phyloP scores from a whole-genome alignment of 1,140 invertebrate species.

The Onthophagus taurus region DNA sequence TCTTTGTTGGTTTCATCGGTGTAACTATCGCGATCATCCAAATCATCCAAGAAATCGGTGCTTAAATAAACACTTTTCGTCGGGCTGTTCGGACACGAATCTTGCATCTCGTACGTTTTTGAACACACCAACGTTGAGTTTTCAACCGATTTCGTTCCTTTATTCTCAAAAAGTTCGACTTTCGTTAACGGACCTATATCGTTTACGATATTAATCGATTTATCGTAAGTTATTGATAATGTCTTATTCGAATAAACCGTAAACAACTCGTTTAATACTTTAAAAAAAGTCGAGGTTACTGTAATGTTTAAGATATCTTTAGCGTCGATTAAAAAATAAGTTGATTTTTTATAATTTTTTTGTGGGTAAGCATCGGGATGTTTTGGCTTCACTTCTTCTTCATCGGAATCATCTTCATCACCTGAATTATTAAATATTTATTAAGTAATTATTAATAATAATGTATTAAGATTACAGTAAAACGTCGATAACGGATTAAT shows the following conservation, averaged over 20 bases:
- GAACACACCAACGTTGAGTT: constrained; percentile 43
- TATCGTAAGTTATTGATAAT: constrained; percentile 30
- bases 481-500: too few relatives aligned
- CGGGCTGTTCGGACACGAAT: constrained; percentile 51
- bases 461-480: too few relatives aligned
- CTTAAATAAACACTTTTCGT: constrained; percentile 31
- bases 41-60: constrained; percentile 28
- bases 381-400: constrained; percentile 30
- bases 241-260: constrained; percentile 43
- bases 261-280: constrained; percentile 50
- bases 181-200: constrained; percentile 50
- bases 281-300: constrained; percentile 52
- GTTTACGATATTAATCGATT: constrained; percentile 41
- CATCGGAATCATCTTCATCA: constrained; percentile 43
- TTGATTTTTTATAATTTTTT: constrained; percentile 44
- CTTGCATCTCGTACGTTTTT: constrained; percentile 45
- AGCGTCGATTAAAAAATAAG: constrained; percentile 58
- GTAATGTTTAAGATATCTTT: constrained; percentile 60
- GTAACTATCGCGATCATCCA: constrained; percentile 38
- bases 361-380: constrained; percentile 30
- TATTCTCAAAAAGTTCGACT: constrained; percentile 45
- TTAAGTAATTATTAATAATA: too few relatives aligned
- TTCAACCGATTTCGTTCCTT: constrained; percentile 41
- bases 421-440: too few relatives aligned
- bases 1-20: constrained; percentile 22